A percentile compares a stretch with the other conserved stretches of the same genome.
Conservation (phyloP, 2,113 vertebrate genomes). For the Gallinago undulata region DNA sequence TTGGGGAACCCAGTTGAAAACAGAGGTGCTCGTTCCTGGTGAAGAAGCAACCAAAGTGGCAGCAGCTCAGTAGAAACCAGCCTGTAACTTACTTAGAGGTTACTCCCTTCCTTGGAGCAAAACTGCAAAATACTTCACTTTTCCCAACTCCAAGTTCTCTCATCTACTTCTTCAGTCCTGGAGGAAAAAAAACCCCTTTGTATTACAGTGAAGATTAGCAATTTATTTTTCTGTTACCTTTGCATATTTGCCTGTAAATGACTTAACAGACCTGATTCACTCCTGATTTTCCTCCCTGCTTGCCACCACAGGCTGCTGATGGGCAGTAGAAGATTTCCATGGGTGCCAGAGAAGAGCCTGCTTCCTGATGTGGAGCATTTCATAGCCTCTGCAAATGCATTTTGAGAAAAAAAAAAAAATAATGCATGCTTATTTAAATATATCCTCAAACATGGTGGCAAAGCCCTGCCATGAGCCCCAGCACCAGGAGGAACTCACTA, state of each 20-base stretch:
- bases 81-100: background rate
- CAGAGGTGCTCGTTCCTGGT: background rate
- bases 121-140: background rate
- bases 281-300: background rate
- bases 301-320: background rate
- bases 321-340: rapidly evolving
- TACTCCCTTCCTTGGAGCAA: background rate
- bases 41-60: background rate
- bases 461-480: background rate
- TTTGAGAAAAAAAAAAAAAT: background rate
- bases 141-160: background rate
- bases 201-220: background rate
- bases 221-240: background rate
- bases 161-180: background rate
- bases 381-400: background rate
- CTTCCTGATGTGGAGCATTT: background rate
- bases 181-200: background rate
- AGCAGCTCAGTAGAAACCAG: background rate
- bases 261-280: background rate
- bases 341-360: background rate
- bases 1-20: background rate
- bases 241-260: background rate
- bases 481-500: background rate
- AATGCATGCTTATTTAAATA: background rate
- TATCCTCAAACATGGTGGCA: background rate